Conservation (phyloP, 2,797 vertebrate species). For the Sternotherus odoratus region DNA sequence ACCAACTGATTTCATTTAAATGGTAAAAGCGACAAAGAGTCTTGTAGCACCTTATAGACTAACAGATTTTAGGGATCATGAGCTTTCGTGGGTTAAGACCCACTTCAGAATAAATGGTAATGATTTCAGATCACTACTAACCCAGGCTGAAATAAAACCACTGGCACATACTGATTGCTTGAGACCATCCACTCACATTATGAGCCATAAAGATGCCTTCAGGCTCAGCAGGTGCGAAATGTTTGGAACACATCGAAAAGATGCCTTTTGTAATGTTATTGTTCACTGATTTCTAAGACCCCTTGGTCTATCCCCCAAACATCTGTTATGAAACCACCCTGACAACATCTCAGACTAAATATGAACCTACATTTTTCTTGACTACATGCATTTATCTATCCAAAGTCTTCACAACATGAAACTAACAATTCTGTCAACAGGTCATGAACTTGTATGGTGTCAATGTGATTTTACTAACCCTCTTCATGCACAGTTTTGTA, state of each 20-base stretch:
- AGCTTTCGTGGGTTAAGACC: no score
- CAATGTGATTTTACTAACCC: slow-evolving; percentile 18
- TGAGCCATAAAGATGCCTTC: not conserved
- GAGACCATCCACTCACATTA: not conserved
- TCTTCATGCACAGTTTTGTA: slow-evolving; percentile 25
- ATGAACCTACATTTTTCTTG: accelerated
- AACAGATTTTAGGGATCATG: no score
- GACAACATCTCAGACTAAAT: not conserved
- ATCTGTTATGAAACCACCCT: accelerated
- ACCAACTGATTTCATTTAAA: no score
- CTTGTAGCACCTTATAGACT: no score
- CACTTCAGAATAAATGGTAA: no score
- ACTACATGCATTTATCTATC: not conserved
- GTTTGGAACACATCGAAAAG: not conserved
- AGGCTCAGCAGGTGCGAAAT: not conserved
- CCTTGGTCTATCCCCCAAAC: not conserved
- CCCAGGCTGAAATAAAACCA: not conserved
- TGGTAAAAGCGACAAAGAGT: no score
- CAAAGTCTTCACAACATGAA: not conserved
- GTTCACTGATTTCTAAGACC: not conserved
- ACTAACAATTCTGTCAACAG: not conserved
- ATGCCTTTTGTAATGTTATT: accelerated
- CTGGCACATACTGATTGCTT: not conserved
- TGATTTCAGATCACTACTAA: not conserved
- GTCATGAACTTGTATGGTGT: not conserved